These are phyloP conservation scores for Venusia cambrica DNA, from an alignment of 2,888 invertebrate species.

Conservation along the genomic window DNA sequence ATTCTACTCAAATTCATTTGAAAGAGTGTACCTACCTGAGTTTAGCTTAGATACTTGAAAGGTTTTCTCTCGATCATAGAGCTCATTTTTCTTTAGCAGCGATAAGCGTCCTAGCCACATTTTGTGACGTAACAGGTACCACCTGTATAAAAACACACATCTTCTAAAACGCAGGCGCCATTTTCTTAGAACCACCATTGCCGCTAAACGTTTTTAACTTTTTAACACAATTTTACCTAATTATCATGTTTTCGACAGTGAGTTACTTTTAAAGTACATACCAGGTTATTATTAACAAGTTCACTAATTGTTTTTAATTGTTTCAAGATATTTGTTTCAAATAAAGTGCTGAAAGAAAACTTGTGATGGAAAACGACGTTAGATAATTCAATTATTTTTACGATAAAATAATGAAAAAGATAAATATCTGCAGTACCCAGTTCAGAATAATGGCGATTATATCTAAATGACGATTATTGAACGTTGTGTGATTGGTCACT, in stretches of 20 bases:
- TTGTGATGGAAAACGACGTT: conserved; percentile 8
- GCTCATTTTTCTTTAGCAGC: conserved; percentile 33
- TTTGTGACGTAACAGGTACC: conserved; percentile 73
- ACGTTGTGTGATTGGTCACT: conserved; percentile 68
- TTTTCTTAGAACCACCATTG: conserved; percentile 53
- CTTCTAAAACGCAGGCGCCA: conserved; percentile 54
- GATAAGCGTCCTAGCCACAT: conserved; percentile 62
- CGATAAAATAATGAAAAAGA: conserved; percentile 34
- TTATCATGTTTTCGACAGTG: conserved; percentile 35
- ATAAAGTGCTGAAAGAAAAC: conserved; percentile 20
- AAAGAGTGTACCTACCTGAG: no score
- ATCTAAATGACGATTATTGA: conserved; percentile 29
- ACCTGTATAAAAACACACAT: conserved; percentile 68
- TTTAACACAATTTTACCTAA: conserved; percentile 45
- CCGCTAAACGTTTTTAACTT: conserved; percentile 38
- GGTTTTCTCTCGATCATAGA: no score
- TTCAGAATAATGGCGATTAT: no score
- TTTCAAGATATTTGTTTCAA: conserved; percentile 10
- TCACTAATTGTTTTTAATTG: conserved; percentile 12
- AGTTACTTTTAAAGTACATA: conserved; percentile 31
- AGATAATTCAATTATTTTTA: background rate
- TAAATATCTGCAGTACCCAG: no score
- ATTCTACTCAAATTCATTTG: no score
- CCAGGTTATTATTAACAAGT: conserved; percentile 25
- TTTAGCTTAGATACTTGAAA: no score